Percentiles rank a stretch among this genome's conserved stretches.
Evolutionary conservation across 2,888 invertebrate genomes (phyloP).

Genomic region (Shargacucullia verbasci): DNA sequence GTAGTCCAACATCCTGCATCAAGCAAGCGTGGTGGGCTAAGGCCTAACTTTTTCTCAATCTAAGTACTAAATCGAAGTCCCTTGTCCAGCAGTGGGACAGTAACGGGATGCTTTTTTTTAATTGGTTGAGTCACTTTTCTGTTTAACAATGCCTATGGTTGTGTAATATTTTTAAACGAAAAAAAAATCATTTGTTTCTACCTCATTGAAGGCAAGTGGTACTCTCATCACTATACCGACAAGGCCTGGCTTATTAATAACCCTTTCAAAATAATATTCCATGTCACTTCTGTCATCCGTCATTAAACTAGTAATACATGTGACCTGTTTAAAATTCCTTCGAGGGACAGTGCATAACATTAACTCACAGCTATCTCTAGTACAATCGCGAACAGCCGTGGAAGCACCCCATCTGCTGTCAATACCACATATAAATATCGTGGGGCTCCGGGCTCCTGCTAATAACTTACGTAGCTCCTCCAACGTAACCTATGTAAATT

Average conservation of each 20-base stretch:
- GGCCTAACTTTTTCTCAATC: too few relatives aligned
- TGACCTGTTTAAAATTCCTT: conserved; percentile 36
- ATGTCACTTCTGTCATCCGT: conserved; percentile 28
- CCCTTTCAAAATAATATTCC: conserved; percentile 4
- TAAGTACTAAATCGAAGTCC: too few relatives aligned
- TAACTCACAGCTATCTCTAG: conserved; percentile 40
- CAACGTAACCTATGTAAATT: conserved; percentile 64
- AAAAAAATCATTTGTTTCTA: too few relatives aligned
- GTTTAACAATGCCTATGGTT: too few relatives aligned
- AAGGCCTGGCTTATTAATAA: not conserved
- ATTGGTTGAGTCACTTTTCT: too few relatives aligned
- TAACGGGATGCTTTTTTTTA: too few relatives aligned
- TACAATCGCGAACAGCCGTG: conserved; percentile 36
- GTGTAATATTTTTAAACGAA: too few relatives aligned
- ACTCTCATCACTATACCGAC: too few relatives aligned
- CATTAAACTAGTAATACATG: conserved; percentile 25
- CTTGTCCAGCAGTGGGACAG: too few relatives aligned
- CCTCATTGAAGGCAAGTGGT: too few relatives aligned
- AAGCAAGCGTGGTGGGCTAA: too few relatives aligned
- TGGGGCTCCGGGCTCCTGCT: conserved; percentile 10
- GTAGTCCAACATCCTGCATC: too few relatives aligned
- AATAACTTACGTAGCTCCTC: conserved; percentile 25
- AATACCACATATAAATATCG: conserved; percentile 22
- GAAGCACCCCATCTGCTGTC: conserved; percentile 47
- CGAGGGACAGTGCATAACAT: conserved; percentile 19